Base-by-base conservation (phyloP, 2,797 vertebrate species). In the Sebastes steindachneri region DNA sequence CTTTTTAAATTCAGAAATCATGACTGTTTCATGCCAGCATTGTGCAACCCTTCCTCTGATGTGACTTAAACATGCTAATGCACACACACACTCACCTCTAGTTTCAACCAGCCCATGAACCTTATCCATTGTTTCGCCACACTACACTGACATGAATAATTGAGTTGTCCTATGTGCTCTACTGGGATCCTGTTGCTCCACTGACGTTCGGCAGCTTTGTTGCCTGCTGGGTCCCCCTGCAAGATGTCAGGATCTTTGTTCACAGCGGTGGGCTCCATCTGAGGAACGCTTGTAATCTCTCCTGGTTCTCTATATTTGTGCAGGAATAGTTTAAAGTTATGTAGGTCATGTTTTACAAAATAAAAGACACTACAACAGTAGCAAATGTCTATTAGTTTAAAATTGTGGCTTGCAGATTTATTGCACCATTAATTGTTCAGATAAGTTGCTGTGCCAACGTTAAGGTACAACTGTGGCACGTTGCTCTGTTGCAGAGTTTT, bases 71-170 rank as follows among this genome's bases (percentile, higher is more conserved):
- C 21, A 79, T 11, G 11, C 11, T 29, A 23, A 41, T 17, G 14
- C 55, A 19, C 51, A 31, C 58, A 31, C 28, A 29, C 69, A 21
- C 62, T 21, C 45, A 10, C 54, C n/a, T 77, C 15, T 45, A 26
- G 54, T 60, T 77, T 65, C 28, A 54, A 1, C 21, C 15, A 3
- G 53, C 70, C 57, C 10, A 3, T 54, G n/a, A 69, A 54, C 37
- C 9, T 2, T 2, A 57, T 23, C 65, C 25, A 17, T 82, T 88
- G 78, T 88, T 77, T 8, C 51, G 41, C 65, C 33, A 28, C 65
- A 9, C 59, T 23, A 48, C 70, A 17, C 58, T 14, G 60, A 33
- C 80, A 84, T 92, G 70, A 90, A 92, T 91, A 85, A 89, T 89
- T 81, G 53, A 91, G 26, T 17, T 41, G 28, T 80, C 60, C 53